These are phyloP conservation scores for Pachydiplax longipennis DNA, from an alignment of 2,888 invertebrate species.

Conservation along the genomic window DNA sequence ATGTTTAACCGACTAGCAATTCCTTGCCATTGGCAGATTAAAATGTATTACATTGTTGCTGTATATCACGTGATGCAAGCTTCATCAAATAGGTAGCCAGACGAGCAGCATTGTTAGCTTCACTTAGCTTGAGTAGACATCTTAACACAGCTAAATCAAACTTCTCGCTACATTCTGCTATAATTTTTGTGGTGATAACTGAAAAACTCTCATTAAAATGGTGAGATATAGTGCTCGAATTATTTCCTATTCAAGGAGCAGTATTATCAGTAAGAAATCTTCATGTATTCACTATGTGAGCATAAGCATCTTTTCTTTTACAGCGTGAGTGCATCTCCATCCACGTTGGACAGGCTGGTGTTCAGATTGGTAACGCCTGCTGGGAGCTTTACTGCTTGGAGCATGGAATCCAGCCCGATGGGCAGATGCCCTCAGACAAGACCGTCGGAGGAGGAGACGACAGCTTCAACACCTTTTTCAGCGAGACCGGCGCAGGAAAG, in stretches of 20 bases:
- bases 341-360: slow-evolving; percentile 83
- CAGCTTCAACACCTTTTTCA: slow-evolving; percentile 94
- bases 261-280: neutral
- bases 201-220: slow-evolving; percentile 3
- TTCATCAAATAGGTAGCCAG: neutral
- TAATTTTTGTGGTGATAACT: neutral
- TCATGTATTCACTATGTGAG: too few relatives aligned
- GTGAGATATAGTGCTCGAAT: neutral
- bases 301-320: slow-evolving; percentile 55
- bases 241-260: too few relatives aligned
- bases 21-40: neutral
- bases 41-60: neutral
- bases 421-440: slow-evolving; percentile 93
- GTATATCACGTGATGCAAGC: neutral
- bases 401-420: slow-evolving; percentile 92
- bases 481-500: slow-evolving; percentile 94
- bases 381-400: slow-evolving; percentile 89
- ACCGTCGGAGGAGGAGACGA: slow-evolving; percentile 91
- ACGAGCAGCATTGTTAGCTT: neutral
- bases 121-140: neutral
- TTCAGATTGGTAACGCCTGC: slow-evolving; percentile 90
- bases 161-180: neutral
- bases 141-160: neutral
- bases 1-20: too few relatives aligned
- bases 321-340: slow-evolving; percentile 82